These are phyloP conservation scores for Bolinopsis microptera DNA, from an alignment of 37 sponge, comb jelly and placozoan genomes.

Conservation along the genomic window DNA sequence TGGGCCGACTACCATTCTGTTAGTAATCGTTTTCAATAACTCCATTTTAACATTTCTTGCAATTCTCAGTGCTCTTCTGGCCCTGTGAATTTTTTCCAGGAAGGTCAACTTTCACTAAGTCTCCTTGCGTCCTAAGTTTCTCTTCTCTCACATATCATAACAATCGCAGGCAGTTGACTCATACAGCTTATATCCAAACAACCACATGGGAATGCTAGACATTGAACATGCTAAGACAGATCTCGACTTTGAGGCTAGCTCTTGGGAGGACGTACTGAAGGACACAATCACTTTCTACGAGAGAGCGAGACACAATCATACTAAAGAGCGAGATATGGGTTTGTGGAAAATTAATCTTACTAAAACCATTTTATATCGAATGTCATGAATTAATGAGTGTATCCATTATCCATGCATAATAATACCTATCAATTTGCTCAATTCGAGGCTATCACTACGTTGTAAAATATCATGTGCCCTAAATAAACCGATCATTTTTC, in stretches of 20 bases:
- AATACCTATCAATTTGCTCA: too few relatives aligned
- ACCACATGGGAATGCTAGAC: conserved; percentile 24
- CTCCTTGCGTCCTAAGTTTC: too few relatives aligned
- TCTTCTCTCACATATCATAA: too few relatives aligned
- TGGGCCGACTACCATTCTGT: conserved; percentile 16
- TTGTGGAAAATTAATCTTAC: too few relatives aligned
- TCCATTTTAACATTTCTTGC: neutral
- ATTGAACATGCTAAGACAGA: neutral
- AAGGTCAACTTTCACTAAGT: too few relatives aligned
- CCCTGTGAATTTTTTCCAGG: neutral
- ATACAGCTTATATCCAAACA: conserved; percentile 38
- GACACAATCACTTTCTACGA: neutral
- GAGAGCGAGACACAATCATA: neutral
- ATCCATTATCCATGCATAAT: too few relatives aligned
- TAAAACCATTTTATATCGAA: too few relatives aligned
- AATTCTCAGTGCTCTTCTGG: too few relatives aligned
- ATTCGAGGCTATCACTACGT: too few relatives aligned
- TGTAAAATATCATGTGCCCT: too few relatives aligned
- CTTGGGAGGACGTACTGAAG: conserved; percentile 17
- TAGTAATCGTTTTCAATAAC: neutral
- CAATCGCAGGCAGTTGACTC: neutral
- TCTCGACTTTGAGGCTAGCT: conserved; percentile 17
- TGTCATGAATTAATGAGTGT: too few relatives aligned
- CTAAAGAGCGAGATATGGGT: conserved; percentile 15
- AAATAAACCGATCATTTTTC: too few relatives aligned